phyloP scores from a whole-genome alignment of 1,140 invertebrate genomes.

The Heterodera schachtii region DNA sequence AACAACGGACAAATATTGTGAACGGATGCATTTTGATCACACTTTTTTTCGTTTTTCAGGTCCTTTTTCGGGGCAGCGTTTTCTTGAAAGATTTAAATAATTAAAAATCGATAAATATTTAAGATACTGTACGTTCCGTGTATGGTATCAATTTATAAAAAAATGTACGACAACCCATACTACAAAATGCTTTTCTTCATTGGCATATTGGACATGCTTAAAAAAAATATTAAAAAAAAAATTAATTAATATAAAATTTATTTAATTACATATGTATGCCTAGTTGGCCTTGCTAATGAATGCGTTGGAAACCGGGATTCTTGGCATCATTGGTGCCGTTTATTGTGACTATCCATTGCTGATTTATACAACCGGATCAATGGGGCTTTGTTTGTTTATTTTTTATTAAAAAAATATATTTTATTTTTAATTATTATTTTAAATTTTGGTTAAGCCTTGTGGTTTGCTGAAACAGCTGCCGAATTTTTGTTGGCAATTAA shows the following conservation, averaged over 20 bases:
- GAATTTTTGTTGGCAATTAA: conserved; percentile 26
- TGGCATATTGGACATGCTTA: no score
- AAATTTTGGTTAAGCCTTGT: background rate
- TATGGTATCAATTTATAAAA: no score
- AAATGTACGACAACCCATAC: no score
- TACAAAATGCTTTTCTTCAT: no score
- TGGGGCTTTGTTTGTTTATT: background rate
- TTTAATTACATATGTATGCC: background rate
- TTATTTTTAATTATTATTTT: no score
- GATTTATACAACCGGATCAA: conserved; percentile 25
- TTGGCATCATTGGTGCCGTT: conserved; percentile 30
- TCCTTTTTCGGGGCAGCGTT: no score
- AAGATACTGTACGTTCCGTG: no score
- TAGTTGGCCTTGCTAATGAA: conserved; percentile 29
- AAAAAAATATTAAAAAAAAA: background rate
- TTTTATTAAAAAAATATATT: background rate
- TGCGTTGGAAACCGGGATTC: conserved; percentile 23
- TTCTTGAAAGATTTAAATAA: no score
- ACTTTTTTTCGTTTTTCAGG: conserved; percentile 36
- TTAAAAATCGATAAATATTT: no score
- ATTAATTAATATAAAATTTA: background rate
- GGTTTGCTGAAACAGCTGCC: conserved; percentile 16
- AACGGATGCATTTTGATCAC: conserved; percentile 17
- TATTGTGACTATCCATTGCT: conserved; percentile 33
- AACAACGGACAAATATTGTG: background rate